A percentile compares a stretch with the other conserved stretches of the same genome.
phyloP scores from a whole-genome alignment of 2,113 vertebrate species.

The Myanophis thanlyinensis region DNA sequence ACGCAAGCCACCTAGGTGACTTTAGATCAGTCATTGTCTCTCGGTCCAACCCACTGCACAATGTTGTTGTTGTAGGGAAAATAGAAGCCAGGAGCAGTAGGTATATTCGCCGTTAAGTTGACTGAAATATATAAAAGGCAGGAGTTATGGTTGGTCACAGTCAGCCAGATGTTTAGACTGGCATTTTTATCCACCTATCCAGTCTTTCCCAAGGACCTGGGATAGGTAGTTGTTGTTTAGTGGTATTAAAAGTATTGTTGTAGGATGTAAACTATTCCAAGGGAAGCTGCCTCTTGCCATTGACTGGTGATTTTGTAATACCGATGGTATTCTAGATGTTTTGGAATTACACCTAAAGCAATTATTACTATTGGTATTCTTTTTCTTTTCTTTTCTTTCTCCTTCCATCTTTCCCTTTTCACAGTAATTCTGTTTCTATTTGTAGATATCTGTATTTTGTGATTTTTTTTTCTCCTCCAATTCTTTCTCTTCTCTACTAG shows the following conservation, averaged over 20 bases:
- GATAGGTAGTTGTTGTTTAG: background rate
- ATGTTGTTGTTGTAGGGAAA: background rate
- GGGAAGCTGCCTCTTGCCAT: background rate
- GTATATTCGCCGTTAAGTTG: background rate
- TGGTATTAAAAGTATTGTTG: background rate
- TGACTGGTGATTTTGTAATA: background rate
- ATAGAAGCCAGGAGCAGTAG: background rate
- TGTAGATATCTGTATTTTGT: background rate
- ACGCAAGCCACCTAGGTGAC: background rate
- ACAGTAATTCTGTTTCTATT: background rate
- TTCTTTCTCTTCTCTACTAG: background rate
- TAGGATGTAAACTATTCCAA: background rate
- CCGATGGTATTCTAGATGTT: background rate
- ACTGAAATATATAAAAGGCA: background rate
- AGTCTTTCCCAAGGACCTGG: background rate
- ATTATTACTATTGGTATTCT: background rate
- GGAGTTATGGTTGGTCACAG: background rate
- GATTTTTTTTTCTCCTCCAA: background rate
- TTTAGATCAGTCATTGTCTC: background rate
- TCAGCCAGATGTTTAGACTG: background rate
- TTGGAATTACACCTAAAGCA: background rate
- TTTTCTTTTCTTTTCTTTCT: background rate
- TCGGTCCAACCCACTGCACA: background rate
- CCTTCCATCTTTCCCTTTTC: background rate
- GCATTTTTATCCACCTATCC: background rate